These are phyloP conservation scores for Torymus texanus DNA, from an alignment of 2,888 invertebrate genomes.

Conservation along the genomic window DNA sequence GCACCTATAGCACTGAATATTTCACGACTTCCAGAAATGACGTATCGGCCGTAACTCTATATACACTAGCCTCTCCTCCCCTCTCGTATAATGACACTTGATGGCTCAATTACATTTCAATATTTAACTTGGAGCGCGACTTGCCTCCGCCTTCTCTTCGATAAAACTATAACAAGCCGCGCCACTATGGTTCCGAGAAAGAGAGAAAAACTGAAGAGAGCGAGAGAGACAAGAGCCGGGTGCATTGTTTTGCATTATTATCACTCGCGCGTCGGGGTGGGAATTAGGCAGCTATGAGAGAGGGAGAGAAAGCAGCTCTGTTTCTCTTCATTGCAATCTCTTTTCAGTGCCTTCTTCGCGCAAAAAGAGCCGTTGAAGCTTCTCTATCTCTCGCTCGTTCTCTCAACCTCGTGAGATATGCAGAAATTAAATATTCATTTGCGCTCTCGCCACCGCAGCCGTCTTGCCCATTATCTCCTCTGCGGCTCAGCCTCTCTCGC, in stretches of 20 bases:
- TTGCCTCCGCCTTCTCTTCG: too few species aligned
- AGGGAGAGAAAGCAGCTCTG: not conserved
- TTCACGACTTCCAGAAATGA: conserved; percentile 22
- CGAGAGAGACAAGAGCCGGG: not conserved
- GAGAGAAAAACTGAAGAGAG: not conserved
- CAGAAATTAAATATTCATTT: conserved; percentile 71
- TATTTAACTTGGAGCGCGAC: conserved; percentile 19
- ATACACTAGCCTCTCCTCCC: not conserved
- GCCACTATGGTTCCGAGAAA: not conserved
- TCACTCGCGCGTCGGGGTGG: conserved; percentile 36
- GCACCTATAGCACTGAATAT: conserved; percentile 6
- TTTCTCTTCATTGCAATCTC: conserved; percentile 39
- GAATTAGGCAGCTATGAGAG: conserved; percentile 35
- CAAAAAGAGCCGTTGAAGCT: conserved; percentile 40
- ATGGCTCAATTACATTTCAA: conserved; percentile 55
- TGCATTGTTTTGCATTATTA: conserved; percentile 50
- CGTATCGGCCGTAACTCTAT: not conserved
- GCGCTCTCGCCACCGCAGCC: conserved; percentile 59
- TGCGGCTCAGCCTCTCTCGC: not conserved
- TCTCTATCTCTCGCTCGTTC: too few species aligned
- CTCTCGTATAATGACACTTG: conserved; percentile 35
- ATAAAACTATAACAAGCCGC: conserved; percentile 10
- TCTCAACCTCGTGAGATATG: conserved; percentile 62
- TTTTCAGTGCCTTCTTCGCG: conserved; percentile 23
- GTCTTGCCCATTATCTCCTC: conserved; percentile 20